These are phyloP conservation scores for Cantharis flavilabris DNA, from an alignment of 2,888 invertebrate species.

Conservation along the genomic window DNA sequence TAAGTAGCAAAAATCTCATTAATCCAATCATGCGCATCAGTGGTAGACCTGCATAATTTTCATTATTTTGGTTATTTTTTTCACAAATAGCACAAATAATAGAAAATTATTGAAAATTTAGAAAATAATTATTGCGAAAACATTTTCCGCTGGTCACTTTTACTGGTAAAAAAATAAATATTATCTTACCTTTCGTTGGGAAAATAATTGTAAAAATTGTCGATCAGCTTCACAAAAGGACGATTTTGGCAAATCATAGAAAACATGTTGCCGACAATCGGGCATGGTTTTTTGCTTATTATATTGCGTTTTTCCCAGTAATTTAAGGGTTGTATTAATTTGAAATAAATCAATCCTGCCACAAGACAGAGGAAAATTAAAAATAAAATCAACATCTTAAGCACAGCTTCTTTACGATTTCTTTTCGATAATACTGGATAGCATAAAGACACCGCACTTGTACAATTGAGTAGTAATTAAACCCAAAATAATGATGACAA, in stretches of 20 bases:
- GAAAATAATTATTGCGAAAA: too few relatives aligned
- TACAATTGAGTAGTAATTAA: background rate
- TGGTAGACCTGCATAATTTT: too few relatives aligned
- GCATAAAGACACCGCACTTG: background rate
- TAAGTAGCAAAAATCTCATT: too few relatives aligned
- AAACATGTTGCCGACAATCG: conserved; percentile 20
- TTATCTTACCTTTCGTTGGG: conserved; percentile 1
- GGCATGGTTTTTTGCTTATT: conserved; percentile 17
- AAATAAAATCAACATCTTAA: background rate
- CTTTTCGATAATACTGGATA: background rate
- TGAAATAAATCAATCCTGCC: background rate
- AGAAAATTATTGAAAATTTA: too few relatives aligned
- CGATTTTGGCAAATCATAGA: background rate
- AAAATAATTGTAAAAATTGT: conserved; percentile 1
- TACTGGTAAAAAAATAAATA: background rate
- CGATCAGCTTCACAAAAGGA: background rate
- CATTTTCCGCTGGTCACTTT: too few relatives aligned
- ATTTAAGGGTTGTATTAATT: background rate
- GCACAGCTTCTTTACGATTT: background rate
- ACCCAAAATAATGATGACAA: too few relatives aligned
- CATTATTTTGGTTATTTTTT: too few relatives aligned
- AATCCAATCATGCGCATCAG: too few relatives aligned
- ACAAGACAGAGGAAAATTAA: too few relatives aligned
- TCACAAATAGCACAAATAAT: too few relatives aligned
- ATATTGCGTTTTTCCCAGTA: conserved; percentile 16